Conservation (phyloP, 2,797 vertebrate genomes). For the Chaetodon trifasciatus region DNA sequence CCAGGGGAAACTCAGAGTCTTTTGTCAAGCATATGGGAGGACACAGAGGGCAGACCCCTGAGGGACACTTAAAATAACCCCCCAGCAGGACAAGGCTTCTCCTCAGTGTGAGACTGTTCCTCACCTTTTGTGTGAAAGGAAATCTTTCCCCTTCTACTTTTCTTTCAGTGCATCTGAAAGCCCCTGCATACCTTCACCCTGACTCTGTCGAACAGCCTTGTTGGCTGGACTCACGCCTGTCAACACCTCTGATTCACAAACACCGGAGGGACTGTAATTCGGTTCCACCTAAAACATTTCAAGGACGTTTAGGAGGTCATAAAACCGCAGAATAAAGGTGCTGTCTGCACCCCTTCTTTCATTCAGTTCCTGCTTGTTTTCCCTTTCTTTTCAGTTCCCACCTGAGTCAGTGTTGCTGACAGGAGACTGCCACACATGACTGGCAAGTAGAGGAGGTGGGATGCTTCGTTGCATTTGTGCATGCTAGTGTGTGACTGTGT, state of each 20-base stretch:
- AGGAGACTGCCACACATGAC: conserved; percentile 55
- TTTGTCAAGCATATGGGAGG: conserved; percentile 65
- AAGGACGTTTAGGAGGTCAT: conserved; percentile 62
- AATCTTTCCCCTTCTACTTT: conserved; percentile 62
- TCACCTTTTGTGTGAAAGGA: conserved; percentile 64
- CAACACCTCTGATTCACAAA: conserved; percentile 76
- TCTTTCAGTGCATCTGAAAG: conserved; percentile 71
- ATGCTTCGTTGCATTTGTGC: conserved; percentile 37
- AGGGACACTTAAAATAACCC: conserved; percentile 68
- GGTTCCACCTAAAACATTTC: conserved; percentile 72
- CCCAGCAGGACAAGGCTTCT: conserved; percentile 57
- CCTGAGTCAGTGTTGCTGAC: conserved; percentile 58
- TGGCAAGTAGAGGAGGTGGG: conserved; percentile 38
- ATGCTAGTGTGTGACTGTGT: conserved; percentile 21
- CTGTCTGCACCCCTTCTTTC: conserved; percentile 52
- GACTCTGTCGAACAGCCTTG: conserved; percentile 66
- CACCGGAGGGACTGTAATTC: conserved; percentile 57
- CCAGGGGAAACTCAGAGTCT: conserved; percentile 34
- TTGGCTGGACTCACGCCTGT: conserved; percentile 69
- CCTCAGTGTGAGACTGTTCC: conserved; percentile 41
- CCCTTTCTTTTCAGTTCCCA: conserved; percentile 44
- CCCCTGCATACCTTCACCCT: conserved; percentile 73
- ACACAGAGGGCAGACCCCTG: conserved; percentile 55
- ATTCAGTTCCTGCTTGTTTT: conserved; percentile 42
- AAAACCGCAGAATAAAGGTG: conserved; percentile 63